A percentile compares a stretch with the other conserved stretches of the same genome.
Conservation (phyloP, 2,113 vertebrate genomes). For the Cyanoderma ruficeps region DNA sequence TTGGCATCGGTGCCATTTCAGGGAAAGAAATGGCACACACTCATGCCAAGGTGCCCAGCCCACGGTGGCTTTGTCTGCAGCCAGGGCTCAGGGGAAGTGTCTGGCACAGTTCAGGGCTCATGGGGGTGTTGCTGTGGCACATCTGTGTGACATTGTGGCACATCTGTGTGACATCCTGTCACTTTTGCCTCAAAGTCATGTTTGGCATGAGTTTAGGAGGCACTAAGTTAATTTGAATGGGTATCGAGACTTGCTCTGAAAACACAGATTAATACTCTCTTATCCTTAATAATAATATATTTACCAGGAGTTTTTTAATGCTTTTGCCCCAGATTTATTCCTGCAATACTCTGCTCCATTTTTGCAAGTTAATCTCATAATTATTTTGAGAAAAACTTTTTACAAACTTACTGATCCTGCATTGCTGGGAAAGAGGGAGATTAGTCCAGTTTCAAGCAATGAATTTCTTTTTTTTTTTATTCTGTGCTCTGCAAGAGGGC, state of each 20-base stretch:
- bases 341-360: background rate
- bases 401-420: background rate
- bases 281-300: background rate
- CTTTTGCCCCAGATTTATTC: background rate
- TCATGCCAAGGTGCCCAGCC: background rate
- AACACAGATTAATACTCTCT: background rate
- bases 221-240: background rate
- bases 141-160: background rate
- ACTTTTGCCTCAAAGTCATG: background rate
- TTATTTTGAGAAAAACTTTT: background rate
- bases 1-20: background rate
- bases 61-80: background rate
- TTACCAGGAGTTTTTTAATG: background rate
- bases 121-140: fast-evolving
- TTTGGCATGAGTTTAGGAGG: background rate
- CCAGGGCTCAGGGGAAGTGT: background rate
- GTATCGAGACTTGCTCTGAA: background rate
- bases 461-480: background rate
- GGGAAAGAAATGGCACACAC: background rate
- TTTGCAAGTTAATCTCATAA: background rate
- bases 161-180: background rate
- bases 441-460: background rate
- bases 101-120: background rate
- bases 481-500: background rate
- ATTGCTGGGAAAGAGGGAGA: background rate